A percentile compares a stretch with the other conserved stretches of the same genome.
Conservation (phyloP, 2,797 vertebrate species). For the Pseudochirops corinnae region DNA sequence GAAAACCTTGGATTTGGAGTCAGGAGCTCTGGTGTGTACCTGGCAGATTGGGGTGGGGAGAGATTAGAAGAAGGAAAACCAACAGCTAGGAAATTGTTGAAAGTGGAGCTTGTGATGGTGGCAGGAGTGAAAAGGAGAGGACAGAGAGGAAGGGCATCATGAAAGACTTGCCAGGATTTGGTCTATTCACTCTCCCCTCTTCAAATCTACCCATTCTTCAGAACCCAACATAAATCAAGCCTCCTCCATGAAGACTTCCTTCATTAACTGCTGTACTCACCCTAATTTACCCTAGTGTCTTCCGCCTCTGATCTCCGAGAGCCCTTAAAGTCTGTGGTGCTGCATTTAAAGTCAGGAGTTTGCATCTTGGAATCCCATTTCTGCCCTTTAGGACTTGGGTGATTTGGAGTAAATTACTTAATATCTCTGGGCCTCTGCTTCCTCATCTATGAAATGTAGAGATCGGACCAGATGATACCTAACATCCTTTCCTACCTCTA, state of each 20-base stretch:
- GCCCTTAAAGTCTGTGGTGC: neutral
- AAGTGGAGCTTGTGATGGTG: neutral
- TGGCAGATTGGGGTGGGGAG: neutral
- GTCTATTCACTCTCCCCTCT: neutral
- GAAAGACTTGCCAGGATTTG: neutral
- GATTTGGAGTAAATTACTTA: constrained; percentile 36
- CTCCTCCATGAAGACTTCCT: too few species aligned
- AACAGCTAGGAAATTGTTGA: neutral
- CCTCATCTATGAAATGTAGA: constrained; percentile 31
- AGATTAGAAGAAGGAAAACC: neutral
- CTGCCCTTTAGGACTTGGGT: constrained; percentile 31
- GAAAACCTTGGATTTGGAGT: neutral
- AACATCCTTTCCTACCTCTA: neutral
- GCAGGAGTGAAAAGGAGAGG: neutral
- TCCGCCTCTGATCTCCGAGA: neutral
- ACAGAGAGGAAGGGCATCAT: neutral
- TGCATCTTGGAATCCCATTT: constrained; percentile 28
- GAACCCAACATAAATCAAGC: neutral
- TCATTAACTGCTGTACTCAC: neutral
- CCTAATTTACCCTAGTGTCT: neutral
- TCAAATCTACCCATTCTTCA: neutral
- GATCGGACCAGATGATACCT: neutral
- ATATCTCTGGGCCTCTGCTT: neutral
- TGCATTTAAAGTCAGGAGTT: constrained; percentile 19
- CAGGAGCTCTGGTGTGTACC: neutral